Conservation (phyloP, 2,113 vertebrate genomes). For the Sula dactylatra region DNA sequence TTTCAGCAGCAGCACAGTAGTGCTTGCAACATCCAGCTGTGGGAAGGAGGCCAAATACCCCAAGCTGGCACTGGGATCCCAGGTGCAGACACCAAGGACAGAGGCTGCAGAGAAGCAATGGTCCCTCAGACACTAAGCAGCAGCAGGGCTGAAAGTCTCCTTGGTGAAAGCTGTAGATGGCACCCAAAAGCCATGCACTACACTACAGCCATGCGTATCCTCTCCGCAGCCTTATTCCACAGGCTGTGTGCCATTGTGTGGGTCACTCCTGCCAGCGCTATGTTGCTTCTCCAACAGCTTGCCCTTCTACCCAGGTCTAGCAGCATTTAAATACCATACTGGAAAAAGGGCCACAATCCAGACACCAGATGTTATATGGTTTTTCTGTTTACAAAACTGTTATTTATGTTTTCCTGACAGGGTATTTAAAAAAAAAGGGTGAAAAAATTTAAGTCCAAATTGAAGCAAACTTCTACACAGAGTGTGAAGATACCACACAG, state of each 20-base stretch:
- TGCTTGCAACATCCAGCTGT: background rate
- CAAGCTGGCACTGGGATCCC: background rate
- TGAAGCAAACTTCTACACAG: background rate
- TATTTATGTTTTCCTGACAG: background rate
- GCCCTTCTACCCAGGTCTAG: background rate
- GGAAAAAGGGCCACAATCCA: background rate
- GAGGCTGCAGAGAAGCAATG: background rate
- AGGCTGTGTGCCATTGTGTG: accelerated
- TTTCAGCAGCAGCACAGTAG: background rate
- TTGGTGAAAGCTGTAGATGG: background rate
- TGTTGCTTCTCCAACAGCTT: background rate
- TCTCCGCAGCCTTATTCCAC: background rate
- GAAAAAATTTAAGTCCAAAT: background rate
- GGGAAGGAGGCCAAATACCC: background rate
- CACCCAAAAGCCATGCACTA: background rate
- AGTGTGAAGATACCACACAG: background rate
- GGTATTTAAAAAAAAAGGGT: background rate
- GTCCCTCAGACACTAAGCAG: background rate
- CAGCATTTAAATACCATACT: background rate
- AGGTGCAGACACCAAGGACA: background rate
- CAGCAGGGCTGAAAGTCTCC: background rate
- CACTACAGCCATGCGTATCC: background rate
- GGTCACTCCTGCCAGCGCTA: background rate
- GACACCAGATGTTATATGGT: background rate
- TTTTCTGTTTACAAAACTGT: background rate